Conservation (phyloP, 2,888 invertebrate species). For the Gandaritis pyraliata region DNA sequence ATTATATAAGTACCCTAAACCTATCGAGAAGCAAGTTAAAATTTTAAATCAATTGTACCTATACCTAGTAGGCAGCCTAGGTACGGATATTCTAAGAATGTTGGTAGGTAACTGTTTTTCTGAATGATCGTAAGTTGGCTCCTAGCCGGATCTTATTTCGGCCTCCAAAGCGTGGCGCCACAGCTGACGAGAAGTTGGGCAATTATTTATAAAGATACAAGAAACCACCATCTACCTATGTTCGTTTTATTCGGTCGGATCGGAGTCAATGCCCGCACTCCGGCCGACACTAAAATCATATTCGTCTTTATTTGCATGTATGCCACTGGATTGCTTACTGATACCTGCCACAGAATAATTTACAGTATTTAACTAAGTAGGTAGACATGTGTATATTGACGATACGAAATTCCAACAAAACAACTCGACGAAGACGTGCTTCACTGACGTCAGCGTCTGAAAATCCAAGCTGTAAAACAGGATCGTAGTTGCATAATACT, state of each 20-base stretch:
- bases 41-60: constrained; percentile 35
- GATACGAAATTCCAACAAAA: constrained; percentile 25
- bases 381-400: constrained; percentile 2
- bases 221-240: constrained; percentile 42
- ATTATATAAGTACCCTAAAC: background rate
- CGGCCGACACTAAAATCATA: constrained; percentile 63
- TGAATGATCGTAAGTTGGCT: constrained; percentile 38
- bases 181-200: constrained; percentile 58
- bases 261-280: constrained; percentile 66
- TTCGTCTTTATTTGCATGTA: constrained; percentile 68
- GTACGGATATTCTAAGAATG: constrained; percentile 35
- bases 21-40: constrained; percentile 28
- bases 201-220: constrained; percentile 55
- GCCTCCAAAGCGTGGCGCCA: constrained; percentile 67
- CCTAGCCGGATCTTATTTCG: constrained; percentile 56
- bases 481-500: background rate
- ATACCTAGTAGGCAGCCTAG: constrained; percentile 29
- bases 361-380: background rate
- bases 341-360: constrained; percentile 44
- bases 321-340: constrained; percentile 58
- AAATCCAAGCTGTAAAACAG: constrained; percentile 40
- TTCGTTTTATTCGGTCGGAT: constrained; percentile 33
- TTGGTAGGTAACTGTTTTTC: constrained; percentile 34
- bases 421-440: constrained; percentile 27
- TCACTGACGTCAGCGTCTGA: constrained; percentile 54